Percentiles rank a stretch among this genome's conserved stretches.
Conservation (phyloP, 2,113 vertebrate species). For the Choloepus hoffmanni region DNA sequence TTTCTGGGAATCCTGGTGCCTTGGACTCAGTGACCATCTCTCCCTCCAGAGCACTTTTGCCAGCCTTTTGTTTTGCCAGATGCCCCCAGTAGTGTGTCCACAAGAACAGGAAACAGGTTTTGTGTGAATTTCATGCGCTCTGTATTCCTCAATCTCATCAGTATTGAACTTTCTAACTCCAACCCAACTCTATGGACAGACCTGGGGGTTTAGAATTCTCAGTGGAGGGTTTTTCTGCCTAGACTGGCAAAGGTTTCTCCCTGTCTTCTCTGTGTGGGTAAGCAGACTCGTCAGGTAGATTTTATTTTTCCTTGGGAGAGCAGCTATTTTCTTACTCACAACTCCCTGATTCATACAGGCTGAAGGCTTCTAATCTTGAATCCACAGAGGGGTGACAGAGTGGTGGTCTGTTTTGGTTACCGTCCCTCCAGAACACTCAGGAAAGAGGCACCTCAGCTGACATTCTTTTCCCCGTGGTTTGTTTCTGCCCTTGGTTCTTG, state of each 20-base stretch:
- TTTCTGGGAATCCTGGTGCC: neutral
- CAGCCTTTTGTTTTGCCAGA: neutral
- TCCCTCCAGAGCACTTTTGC: neutral
- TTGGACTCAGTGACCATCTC: too few species aligned
- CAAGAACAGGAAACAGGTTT: neutral
- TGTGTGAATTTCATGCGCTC: neutral
- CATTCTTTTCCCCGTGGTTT: neutral
- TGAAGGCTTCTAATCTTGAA: neutral
- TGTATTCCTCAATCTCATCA: neutral
- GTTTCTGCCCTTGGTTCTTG: neutral
- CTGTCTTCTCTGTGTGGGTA: neutral
- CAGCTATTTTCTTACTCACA: neutral
- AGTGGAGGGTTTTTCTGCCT: neutral
- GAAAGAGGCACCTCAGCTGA: neutral
- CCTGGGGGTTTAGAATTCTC: neutral
- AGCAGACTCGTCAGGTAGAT: neutral
- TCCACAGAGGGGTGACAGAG: neutral
- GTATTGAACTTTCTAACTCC: neutral
- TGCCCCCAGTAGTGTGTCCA: neutral
- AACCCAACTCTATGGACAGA: neutral
- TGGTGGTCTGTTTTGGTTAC: too few species aligned
- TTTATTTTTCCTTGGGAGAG: neutral
- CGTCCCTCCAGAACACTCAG: neutral
- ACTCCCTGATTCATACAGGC: too few species aligned
- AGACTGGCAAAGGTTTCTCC: fast-evolving